phyloP scores from a whole-genome alignment of 2,797 vertebrate species.

The Phrynocephalus guinanensis region DNA sequence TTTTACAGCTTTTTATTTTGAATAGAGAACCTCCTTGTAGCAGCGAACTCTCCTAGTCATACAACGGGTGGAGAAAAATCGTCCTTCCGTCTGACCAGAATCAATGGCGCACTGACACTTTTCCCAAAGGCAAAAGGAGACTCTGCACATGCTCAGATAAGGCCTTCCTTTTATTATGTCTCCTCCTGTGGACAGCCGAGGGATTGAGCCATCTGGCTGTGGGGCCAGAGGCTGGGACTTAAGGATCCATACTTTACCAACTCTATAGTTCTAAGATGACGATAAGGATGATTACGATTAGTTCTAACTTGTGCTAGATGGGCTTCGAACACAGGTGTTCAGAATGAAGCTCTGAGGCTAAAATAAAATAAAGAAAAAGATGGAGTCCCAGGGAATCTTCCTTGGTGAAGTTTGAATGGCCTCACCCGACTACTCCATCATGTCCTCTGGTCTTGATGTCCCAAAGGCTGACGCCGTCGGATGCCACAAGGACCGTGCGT shows the following conservation, averaged over 20 bases:
- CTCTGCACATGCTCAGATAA: not conserved
- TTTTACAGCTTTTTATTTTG: not conserved
- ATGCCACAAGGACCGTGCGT: slow-evolving; percentile 60
- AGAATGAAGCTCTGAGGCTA: not conserved
- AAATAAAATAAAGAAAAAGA: not conserved
- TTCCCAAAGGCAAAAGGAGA: not conserved
- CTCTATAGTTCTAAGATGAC: too few relatives aligned
- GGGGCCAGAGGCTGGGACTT: too few relatives aligned
- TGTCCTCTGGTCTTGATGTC: not conserved
- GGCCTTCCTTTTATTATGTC: not conserved
- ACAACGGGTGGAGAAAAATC: not conserved
- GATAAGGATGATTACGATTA: too few relatives aligned
- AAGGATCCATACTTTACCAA: too few relatives aligned
- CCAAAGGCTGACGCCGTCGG: slow-evolving; percentile 42
- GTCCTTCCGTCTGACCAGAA: not conserved
- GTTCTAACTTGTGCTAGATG: not conserved
- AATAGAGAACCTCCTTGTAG: not conserved
- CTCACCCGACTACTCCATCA: slow-evolving; percentile 8
- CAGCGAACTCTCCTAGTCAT: not conserved
- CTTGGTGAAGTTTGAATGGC: not conserved
- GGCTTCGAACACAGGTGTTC: not conserved
- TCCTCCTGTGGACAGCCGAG: not conserved
- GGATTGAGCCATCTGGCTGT: too few relatives aligned
- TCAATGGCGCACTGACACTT: not conserved
- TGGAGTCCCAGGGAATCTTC: not conserved